Evolutionary conservation across 1,140 invertebrate genomes (phyloP), one percentile per base, ranked within the genome.

Genomic region (Leptonema lineaticorne): DNA sequence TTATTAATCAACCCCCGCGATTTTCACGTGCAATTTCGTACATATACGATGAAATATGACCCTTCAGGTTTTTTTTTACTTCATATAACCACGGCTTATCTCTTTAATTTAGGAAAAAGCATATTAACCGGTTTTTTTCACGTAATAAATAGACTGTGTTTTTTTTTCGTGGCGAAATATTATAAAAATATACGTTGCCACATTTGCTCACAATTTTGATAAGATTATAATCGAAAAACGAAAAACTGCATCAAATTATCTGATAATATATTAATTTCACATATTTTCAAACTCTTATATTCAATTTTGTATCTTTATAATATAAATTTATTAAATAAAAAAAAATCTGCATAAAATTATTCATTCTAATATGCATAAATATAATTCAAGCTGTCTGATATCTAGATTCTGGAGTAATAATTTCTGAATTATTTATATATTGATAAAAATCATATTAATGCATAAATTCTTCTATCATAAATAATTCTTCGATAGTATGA

Each of bases 101-200:
- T 59, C 57, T 59, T 59, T 59, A 30, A 59, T 59, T 59, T 33
- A 37, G 28, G 27, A 30, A 33, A 59, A 59, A 30, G 24, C 50
- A 11, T 62, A 46, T 45, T 62, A 62, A 24, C 18, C 20, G 5
- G n/a, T 58, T 58, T 28, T 30, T 30, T 22, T 58, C 16, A 53
- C 18, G 56, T 7, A 6, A 41, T 41, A 58, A n/a, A 58, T 58
- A 26, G n/a, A 58, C 56, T 58, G 24, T 26, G 26, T 18, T 11
- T 53, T 16, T 53, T 53, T 53, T 58, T 58, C 29, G 29, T 58
- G 56, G 14, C 9, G 9, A 58, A 57, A 6, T 11, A 27, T 16
- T 2, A 28, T 26, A 26, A 58, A 26, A 18, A 26, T 53, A 18
- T 53, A 11, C 9, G 11, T 53, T 5, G 24, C 48, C 48, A 2